Evolutionary conservation across 2,888 invertebrate genomes (phyloP), one percentile per base, ranked within the genome.

Genomic region (Brachypterus glaber): DNA sequence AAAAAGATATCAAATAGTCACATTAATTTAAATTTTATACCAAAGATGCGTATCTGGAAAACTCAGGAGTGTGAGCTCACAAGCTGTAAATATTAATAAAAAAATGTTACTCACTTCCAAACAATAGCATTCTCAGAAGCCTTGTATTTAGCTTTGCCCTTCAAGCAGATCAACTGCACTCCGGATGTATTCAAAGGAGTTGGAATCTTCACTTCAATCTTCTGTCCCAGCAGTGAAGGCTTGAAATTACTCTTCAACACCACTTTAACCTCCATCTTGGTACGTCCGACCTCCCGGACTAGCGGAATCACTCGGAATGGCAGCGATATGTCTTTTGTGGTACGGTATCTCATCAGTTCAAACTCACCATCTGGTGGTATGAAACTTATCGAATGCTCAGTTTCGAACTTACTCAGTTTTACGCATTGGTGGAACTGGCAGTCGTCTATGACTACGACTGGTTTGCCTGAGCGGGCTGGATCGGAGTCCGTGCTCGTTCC

Each of bases 371-470:
- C 98, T 1, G 98, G 98, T 41, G 98, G 98, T 60, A 99, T 98
- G 72, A 99, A 99, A 53, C 95, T 95, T 63, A 99, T 99, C 61
- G 96, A 95, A 73, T 98, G 98, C 67, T 99, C 98, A 0, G 97
- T 97, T 73, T 99, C 98, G 65, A 99, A 99, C 76, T 98, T 98
- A 66, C 93, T 95, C 40, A 99, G 75, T 64, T 98, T 98, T 33
- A 99, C 98, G 63, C 98, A 99, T 68, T 99, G 98, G 68, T 99
- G 98, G 70, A 99, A 99, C 71, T 99, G 98, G 58, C 98, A 98
- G 70, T 98, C 98, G 62, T 99, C 98, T 53, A 98, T 98, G 14
- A 97, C 98, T n/a, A 98, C 97, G 25, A 96, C 91, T 0, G 95
- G 93, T 68, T 96, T 96, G 35, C 91, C 91, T n/a, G 89, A 84